Evolutionary conservation across 1,140 invertebrate genomes (phyloP).

Genomic region (Pollicipes pollicipes): DNA sequence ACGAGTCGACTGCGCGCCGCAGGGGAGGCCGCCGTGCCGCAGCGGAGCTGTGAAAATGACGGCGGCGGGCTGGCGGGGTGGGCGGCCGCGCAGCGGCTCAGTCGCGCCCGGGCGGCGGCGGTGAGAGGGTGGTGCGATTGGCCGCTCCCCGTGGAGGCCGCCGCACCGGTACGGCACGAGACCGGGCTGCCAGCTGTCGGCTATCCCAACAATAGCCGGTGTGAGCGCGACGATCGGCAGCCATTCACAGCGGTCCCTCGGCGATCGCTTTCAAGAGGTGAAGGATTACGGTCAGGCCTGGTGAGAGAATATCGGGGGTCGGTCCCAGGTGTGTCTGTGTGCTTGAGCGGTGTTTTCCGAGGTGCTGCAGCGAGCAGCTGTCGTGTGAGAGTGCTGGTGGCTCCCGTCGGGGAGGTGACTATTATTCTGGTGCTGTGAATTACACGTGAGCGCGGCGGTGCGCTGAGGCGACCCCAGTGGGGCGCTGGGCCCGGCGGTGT

Average conservation of each 20-base stretch:
- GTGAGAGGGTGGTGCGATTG: neutral
- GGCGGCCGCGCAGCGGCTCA: neutral
- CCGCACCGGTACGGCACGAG: neutral
- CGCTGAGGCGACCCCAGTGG: neutral
- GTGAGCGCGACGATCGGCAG: neutral
- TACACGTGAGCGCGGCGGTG: neutral
- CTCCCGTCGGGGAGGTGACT: no score
- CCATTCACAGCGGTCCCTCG: neutral
- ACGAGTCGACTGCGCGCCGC: neutral
- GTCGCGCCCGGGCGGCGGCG: neutral
- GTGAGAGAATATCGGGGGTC: neutral
- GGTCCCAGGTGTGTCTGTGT: neutral
- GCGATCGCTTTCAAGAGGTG: neutral
- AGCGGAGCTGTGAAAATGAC: neutral
- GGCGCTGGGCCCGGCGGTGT: neutral
- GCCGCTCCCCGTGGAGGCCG: neutral
- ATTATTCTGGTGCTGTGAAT: neutral
- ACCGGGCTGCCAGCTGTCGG: no score
- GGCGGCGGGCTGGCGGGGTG: no score
- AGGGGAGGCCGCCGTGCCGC: neutral
- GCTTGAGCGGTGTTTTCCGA: neutral
- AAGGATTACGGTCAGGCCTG: neutral
- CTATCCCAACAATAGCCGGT: neutral
- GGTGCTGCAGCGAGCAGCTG: neutral
- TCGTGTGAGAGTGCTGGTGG: neutral